Evolutionary conservation across 2,888 invertebrate genomes (phyloP), one percentile per base, ranked within the genome.

Genomic region (Tetheella fluctuosa): DNA sequence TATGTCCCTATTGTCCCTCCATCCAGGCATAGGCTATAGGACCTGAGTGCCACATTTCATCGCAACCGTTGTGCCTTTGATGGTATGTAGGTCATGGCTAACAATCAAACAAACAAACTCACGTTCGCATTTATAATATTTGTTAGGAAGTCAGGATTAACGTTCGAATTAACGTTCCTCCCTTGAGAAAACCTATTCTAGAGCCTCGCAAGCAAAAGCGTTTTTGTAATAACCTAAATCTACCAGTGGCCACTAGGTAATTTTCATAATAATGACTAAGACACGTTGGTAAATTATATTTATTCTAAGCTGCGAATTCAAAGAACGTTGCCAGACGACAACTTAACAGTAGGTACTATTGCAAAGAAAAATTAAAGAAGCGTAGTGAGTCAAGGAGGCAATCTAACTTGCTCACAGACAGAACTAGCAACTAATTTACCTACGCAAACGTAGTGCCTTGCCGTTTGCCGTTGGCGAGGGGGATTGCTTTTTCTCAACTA

Each of bases 381-480:
- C 71, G 68, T 70, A 63, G 55, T 69, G 71, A 77, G 73, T 76
- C 75, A 82, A 82, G 76, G 74, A 75, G 79, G 83, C 88, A 89
- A 89, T 89, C 81, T 87, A 89, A 89, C 85, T 89, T 86, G 79
- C 71, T 80, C 81, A 70, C 77, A 80, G 84, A 83, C 80, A 83
- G 85, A 78, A 81, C 81, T 83, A 83, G 78, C 80, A 85, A 84
- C 82, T 85, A 83, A 85, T 85, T 83, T 85, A 83, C 83, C 80
- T 81, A 85, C 74, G 80, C 82, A 84, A 85, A 84, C 81, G 72
- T 64, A 74, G 65, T 67, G 71, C 69, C 71, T 42, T 48, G 48
- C 48, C 42, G 42, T 42, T 64, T 69, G 71, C 67, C 68, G 69
- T 65, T 70, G 71, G 77, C 75, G 68, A 67, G 65, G 71, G 70